A percentile compares a stretch with the other conserved stretches of the same genome.
Evolutionary conservation across 2,797 vertebrate species (phyloP).

Genomic region (Tapirus indicus): DNA sequence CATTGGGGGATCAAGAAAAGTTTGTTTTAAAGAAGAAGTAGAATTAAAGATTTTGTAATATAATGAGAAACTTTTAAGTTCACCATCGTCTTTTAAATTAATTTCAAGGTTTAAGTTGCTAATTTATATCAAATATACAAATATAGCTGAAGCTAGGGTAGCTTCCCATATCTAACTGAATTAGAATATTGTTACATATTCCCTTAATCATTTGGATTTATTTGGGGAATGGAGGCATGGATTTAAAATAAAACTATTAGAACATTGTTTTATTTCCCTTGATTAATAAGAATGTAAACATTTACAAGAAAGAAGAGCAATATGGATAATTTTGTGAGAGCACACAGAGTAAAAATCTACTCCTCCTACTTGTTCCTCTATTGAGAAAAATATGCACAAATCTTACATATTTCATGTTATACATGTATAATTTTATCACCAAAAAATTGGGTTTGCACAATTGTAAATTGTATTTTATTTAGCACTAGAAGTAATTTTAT

Average conservation of each 20-base stretch:
- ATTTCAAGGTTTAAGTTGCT: background rate
- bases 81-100: background rate
- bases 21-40: background rate
- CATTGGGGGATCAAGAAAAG: background rate
- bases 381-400: background rate
- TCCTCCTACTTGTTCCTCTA: background rate
- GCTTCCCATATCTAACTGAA: background rate
- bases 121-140: background rate
- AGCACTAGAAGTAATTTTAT: background rate
- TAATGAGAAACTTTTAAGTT: background rate
- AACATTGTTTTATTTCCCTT: background rate
- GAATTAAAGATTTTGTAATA: background rate
- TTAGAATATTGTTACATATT: background rate
- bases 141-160: background rate
- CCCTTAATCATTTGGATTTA: background rate
- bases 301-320: background rate
- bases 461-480: background rate
- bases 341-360: background rate
- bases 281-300: background rate
- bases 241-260: background rate
- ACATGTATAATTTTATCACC: background rate
- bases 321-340: background rate
- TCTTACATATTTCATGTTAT: background rate
- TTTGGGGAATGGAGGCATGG: background rate
- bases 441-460: background rate